These are phyloP conservation scores for Aphelenchoides fujianensis DNA, from an alignment of 1,140 invertebrate species.

Conservation along the genomic window DNA sequence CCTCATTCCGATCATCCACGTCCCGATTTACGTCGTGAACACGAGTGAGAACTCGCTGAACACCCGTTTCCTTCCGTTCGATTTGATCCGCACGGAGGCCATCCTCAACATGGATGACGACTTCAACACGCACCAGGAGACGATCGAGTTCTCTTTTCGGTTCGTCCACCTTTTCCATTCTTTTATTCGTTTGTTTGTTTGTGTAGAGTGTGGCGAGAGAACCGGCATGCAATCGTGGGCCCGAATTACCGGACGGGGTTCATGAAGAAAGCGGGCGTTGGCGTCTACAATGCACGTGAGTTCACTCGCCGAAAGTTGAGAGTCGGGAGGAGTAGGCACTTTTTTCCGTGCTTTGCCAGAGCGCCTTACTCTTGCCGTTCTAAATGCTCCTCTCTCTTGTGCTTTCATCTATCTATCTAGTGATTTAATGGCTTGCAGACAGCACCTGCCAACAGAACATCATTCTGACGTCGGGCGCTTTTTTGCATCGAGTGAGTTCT, in stretches of 20 bases:
- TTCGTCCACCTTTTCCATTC: background rate
- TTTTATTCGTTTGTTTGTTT: conserved; percentile 11
- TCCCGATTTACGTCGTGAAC: conserved; percentile 21
- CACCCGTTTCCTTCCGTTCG: conserved; percentile 24
- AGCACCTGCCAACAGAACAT: conserved; percentile 33
- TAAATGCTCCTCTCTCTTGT: too few relatives aligned
- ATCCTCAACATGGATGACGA: conserved; percentile 30
- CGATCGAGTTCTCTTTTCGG: conserved; percentile 6
- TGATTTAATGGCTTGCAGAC: too few relatives aligned
- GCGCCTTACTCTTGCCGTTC: too few relatives aligned
- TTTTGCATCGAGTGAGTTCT: conserved; percentile 31
- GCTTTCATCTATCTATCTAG: too few relatives aligned
- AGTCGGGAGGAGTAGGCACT: too few relatives aligned
- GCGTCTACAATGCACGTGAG: background rate
- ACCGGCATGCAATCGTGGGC: conserved; percentile 31
- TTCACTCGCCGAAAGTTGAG: too few relatives aligned
- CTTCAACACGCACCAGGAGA: conserved; percentile 6
- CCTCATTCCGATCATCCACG: conserved; percentile 19
- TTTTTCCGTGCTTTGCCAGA: too few relatives aligned
- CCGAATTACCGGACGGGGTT: conserved; percentile 23
- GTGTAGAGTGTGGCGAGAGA: conserved; percentile 38
- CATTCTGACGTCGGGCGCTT: conserved; percentile 35
- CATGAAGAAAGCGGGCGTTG: background rate
- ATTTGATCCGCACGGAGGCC: conserved; percentile 24
- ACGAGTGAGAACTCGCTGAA: conserved; percentile 18